phyloP scores from a whole-genome alignment of 1,140 invertebrate genomes.

The Grapholita molesta region DNA sequence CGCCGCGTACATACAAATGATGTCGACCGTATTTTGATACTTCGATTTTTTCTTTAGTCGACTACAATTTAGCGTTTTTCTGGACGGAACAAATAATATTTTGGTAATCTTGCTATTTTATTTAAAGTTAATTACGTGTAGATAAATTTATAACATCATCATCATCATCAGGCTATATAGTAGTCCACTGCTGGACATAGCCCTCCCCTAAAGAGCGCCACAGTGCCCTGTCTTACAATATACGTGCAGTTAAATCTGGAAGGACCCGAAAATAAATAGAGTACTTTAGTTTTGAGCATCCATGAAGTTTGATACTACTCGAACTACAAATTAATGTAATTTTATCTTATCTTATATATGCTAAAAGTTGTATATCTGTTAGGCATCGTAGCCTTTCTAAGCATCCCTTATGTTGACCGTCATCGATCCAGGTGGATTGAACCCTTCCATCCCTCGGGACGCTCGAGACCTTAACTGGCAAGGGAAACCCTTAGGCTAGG shows the following conservation, averaged over 20 bases:
- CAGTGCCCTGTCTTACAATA: too few species aligned
- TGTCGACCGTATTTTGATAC: conserved; percentile 8
- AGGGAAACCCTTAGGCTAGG: not conserved
- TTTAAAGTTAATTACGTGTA: too few species aligned
- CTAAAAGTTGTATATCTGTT: too few species aligned
- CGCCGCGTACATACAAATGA: conserved; percentile 53
- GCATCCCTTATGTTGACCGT: conserved; percentile 1
- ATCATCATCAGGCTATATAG: too few species aligned
- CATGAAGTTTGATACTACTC: too few species aligned
- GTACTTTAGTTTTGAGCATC: too few species aligned
- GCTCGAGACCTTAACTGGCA: not conserved
- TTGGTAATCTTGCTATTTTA: not conserved
- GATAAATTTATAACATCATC: too few species aligned
- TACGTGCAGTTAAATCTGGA: too few species aligned
- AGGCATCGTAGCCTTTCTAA: not conserved
- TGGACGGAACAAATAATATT: not conserved
- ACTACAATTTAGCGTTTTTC: not conserved
- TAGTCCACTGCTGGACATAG: too few species aligned
- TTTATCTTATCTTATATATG: too few species aligned
- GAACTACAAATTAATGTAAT: not conserved
- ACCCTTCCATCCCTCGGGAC: conserved; percentile 3
- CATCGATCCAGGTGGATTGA: conserved; percentile 3
- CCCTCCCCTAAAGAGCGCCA: too few species aligned
- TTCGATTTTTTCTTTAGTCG: not conserved
- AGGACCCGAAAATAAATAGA: too few species aligned